Conservation (phyloP, 2,888 invertebrate species). For the Macrosoma leucophasiata region DNA sequence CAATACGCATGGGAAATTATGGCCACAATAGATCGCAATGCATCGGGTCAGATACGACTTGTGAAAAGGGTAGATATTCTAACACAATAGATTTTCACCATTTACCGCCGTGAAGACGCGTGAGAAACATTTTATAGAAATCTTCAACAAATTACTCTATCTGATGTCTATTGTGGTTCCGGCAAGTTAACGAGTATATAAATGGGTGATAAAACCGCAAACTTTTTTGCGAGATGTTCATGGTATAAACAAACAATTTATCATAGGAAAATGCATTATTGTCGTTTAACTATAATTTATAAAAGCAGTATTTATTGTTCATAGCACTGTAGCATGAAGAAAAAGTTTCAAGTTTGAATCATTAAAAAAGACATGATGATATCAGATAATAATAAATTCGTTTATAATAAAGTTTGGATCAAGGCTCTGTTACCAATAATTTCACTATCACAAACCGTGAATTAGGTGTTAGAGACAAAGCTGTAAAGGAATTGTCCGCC, state of each 20-base stretch:
- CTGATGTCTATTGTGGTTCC: no score
- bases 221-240: no score
- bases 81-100: slow-evolving; percentile 68
- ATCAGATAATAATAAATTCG: neutral
- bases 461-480: neutral
- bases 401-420: neutral
- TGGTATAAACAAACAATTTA: no score
- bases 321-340: no score
- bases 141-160: slow-evolving; percentile 54
- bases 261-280: no score
- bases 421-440: neutral
- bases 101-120: slow-evolving; percentile 61
- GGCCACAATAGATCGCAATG: slow-evolving; percentile 41
- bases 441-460: neutral
- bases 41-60: slow-evolving; percentile 40
- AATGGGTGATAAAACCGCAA: no score
- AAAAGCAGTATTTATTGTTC: no score
- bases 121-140: slow-evolving; percentile 64
- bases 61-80: slow-evolving; percentile 47
- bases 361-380: no score
- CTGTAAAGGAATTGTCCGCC: slow-evolving; percentile 18
- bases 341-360: no score
- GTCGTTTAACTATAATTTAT: no score
- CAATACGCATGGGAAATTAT: slow-evolving; percentile 19
- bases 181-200: no score